A percentile compares a stretch with the other conserved stretches of the same genome.
Evolutionary conservation across 2,888 invertebrate genomes (phyloP).

Genomic region (Spilarctia lutea): DNA sequence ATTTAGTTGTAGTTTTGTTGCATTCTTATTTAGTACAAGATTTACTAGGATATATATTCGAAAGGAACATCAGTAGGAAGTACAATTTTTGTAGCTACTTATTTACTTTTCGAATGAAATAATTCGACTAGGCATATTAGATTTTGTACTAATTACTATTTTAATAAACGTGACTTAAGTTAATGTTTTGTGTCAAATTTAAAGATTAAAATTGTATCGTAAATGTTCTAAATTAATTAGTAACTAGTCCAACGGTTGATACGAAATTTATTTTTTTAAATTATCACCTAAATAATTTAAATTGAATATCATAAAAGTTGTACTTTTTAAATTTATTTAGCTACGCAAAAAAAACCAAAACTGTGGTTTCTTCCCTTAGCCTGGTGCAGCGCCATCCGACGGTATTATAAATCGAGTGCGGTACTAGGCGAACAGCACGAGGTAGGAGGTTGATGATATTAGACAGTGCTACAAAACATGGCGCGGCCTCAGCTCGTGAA

Average conservation of each 20-base stretch:
- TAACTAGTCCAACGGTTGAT: not conserved
- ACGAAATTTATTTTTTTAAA: not conserved
- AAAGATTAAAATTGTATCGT: not conserved
- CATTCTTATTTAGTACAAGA: not conserved
- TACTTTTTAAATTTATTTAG: not conserved
- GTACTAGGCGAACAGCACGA: constrained; percentile 68
- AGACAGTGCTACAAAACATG: constrained; percentile 64
- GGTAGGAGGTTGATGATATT: constrained; percentile 70
- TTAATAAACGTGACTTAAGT: not conserved
- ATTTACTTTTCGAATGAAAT: not conserved
- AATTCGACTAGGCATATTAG: not conserved
- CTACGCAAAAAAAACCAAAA: not conserved
- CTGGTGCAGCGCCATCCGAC: too few species aligned
- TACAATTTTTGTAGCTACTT: not conserved
- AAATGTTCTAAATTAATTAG: not conserved
- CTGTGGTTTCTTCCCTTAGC: not conserved
- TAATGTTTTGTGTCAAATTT: not conserved
- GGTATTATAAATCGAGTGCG: constrained; percentile 44
- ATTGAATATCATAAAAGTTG: not conserved
- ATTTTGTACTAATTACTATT: not conserved
- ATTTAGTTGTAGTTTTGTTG: not conserved
- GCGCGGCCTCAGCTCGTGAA: constrained; percentile 76
- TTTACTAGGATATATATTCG: not conserved
- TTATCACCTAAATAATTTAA: not conserved
- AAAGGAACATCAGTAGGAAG: not conserved